Base-by-base conservation (phyloP, 2,113 vertebrate species). In the Elephas maximus region DNA sequence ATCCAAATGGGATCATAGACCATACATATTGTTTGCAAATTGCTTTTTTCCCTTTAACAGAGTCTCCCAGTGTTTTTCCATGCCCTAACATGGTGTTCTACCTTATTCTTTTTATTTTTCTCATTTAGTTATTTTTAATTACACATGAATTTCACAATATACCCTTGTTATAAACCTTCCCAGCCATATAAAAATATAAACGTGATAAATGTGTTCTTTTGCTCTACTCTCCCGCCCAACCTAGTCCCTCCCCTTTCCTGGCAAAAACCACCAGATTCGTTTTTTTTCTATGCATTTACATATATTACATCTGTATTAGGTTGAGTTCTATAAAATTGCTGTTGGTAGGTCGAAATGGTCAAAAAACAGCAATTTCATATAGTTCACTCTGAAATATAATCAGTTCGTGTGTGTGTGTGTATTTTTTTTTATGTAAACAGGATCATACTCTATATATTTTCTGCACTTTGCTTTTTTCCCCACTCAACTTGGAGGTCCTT, bases 121-220 rank as follows among this genome's bases (percentile, higher is more conserved):
- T 51, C 21, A 37, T 51, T 71, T 45, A 69, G 57, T 81, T 85
- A 65, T 57, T 24, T 77, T 95, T 53, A 77, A 15, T 74, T 74
- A 48, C 53, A 73, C 62, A 21, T 48, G 65, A 51, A 77, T 63
- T 53, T 53, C 11, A 20, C 14, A 60, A 67, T 67, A 53, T 37
- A 28, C 69, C 62, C 90, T 80, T 95, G 48, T 11, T 62, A 82
- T 81, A 69, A 90, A 85, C 57, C 30, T 76, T 67, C 86, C 69
- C 86, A 67, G 86, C 57, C 60, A 37, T 28, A 51, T 80, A 23
- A 80, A 41, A 81, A 21, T 41, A 15, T 26, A 81, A 92, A 78
- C 37, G 41, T 45, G 41, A 37, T 14, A 44, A 51, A 62, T 0
- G 5, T n/a, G 23, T 37, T 48, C 20, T 80, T 91, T 85, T 3